Conservation (phyloP, 1,140 invertebrate species). For the Zaprionus taronus region DNA sequence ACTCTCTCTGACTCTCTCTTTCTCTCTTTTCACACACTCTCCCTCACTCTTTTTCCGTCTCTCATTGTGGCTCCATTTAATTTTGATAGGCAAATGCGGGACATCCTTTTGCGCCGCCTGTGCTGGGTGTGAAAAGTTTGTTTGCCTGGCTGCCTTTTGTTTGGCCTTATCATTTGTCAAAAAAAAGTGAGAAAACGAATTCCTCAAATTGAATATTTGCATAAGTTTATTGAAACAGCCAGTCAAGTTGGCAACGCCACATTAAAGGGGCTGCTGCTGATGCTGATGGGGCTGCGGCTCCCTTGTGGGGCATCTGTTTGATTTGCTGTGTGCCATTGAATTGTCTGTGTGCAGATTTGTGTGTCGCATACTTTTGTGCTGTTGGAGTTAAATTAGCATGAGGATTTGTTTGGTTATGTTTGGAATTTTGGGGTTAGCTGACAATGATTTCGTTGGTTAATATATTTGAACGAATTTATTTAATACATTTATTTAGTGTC, state of each 20-base stretch:
- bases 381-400: neutral
- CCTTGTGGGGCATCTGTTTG: conserved; percentile 46
- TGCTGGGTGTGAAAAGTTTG: conserved; percentile 72
- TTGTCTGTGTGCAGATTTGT: conserved; percentile 20
- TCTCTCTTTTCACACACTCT: neutral
- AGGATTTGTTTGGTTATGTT: neutral
- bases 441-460: neutral
- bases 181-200: conserved; percentile 50
- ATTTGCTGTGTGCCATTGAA: conserved; percentile 43
- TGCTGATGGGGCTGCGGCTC: neutral
- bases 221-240: conserved; percentile 78
- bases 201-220: conserved; percentile 78
- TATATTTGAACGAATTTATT: neutral
- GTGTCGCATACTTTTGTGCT: conserved; percentile 6
- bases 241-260: conserved; percentile 26
- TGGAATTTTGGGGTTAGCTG: neutral
- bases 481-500: neutral
- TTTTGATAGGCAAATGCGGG: conserved; percentile 71
- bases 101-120: conserved; percentile 47
- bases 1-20: neutral
- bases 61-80: conserved; percentile 67
- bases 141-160: conserved; percentile 75
- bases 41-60: neutral
- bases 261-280: neutral
- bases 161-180: conserved; percentile 80